A percentile compares a stretch with the other conserved stretches of the same genome.
Conservation (phyloP, 2,888 invertebrate genomes). For the Yponomeuta evonymella region DNA sequence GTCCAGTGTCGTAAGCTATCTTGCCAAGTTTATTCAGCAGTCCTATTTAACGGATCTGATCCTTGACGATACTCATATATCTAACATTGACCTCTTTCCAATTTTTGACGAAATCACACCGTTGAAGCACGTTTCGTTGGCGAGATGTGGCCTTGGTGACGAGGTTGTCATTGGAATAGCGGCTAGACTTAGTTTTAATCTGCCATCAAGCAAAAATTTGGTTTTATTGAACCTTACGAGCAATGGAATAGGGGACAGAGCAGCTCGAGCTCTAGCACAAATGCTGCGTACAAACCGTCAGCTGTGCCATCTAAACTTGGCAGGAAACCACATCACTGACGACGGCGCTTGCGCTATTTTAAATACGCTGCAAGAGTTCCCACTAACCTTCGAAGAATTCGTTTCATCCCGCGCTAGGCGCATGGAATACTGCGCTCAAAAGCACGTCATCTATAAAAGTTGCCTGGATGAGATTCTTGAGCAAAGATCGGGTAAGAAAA, state of each 20-base stretch:
- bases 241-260: constrained; percentile 41
- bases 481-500: constrained; percentile 27
- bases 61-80: constrained; percentile 39
- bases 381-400: constrained; percentile 32
- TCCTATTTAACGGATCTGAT: constrained; percentile 47
- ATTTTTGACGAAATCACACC: constrained; percentile 35
- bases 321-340: constrained; percentile 42
- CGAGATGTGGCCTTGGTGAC: constrained; percentile 41
- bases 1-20: constrained; percentile 31
- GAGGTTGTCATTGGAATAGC: constrained; percentile 33
- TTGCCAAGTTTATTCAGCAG: constrained; percentile 37
- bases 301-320: constrained; percentile 43
- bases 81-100: constrained; percentile 37
- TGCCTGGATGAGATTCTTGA: constrained; percentile 22
- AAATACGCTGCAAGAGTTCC: constrained; percentile 35
- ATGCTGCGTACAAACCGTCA: constrained; percentile 40
- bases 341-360: constrained; percentile 37
- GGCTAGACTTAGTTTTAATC: constrained; percentile 27
- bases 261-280: constrained; percentile 35
- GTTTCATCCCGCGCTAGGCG: constrained; percentile 24
- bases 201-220: constrained; percentile 30
- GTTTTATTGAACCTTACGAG: constrained; percentile 38
- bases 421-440: constrained; percentile 28
- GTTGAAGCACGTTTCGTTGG: constrained; percentile 42
- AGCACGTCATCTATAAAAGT: constrained; percentile 15